These are phyloP conservation scores for Pyrgus malvae DNA, from an alignment of 2,888 invertebrate species.

Conservation along the genomic window DNA sequence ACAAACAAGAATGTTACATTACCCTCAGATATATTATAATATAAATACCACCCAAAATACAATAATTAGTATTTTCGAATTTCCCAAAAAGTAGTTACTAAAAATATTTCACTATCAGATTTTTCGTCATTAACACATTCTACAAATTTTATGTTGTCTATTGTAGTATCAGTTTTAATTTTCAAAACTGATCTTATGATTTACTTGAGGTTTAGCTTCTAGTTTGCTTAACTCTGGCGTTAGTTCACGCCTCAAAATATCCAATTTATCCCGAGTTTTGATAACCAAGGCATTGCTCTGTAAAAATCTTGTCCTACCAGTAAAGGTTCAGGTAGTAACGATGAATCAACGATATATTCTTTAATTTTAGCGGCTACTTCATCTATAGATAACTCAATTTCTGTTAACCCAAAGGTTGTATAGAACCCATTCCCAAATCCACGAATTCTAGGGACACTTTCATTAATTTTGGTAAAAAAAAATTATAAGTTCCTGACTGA, in stretches of 20 bases:
- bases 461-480: neutral
- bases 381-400: neutral
- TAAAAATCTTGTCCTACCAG: slow-evolving; percentile 1
- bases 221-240: neutral
- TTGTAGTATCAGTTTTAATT: neutral
- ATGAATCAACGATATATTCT: neutral
- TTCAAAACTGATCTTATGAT: neutral
- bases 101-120: too few relatives aligned
- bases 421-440: neutral
- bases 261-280: neutral
- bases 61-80: neutral
- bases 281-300: neutral
- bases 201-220: neutral
- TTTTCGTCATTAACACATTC: neutral
- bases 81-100: neutral
- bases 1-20: neutral
- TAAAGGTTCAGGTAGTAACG: neutral
- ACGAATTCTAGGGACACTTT: neutral
- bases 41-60: too few relatives aligned
- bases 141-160: neutral
- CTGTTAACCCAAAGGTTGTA: neutral
- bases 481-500: neutral
- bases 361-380: neutral
- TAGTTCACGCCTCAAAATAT: neutral
- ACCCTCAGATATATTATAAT: neutral